phyloP scores from a whole-genome alignment of 1,140 invertebrate genomes.

The Drosophila nigromelanica region DNA sequence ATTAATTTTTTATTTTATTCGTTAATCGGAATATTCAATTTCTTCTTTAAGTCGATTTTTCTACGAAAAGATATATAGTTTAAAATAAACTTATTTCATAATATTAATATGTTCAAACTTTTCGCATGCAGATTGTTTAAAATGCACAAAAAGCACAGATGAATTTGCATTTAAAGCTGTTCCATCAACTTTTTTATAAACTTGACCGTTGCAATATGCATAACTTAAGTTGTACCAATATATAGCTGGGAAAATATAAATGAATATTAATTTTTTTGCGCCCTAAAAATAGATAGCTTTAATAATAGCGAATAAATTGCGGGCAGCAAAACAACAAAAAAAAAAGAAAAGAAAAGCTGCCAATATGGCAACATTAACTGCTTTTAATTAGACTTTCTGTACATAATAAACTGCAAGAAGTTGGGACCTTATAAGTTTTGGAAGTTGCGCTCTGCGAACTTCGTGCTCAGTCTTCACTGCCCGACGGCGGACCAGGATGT shows the following conservation, averaged over 20 bases:
- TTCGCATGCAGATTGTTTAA: not conserved
- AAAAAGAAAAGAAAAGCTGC: not conserved
- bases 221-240: not conserved
- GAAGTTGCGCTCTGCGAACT: constrained; percentile 40
- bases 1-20: too few relatives aligned
- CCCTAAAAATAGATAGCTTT: constrained; percentile 37
- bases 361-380: constrained; percentile 58
- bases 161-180: not conserved
- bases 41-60: too few relatives aligned
- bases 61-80: too few relatives aligned
- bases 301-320: constrained; percentile 44
- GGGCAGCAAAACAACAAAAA: not conserved
- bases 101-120: too few relatives aligned
- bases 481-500: constrained; percentile 31
- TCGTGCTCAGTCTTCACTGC: constrained; percentile 6
- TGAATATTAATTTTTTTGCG: constrained; percentile 34
- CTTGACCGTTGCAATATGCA: not conserved
- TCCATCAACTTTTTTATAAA: not conserved
- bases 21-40: too few relatives aligned
- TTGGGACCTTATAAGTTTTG: constrained; percentile 32
- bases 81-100: too few relatives aligned
- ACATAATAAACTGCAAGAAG: constrained; percentile 68
- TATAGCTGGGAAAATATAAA: not conserved
- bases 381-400: constrained; percentile 72
- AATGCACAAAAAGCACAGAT: not conserved